Conservation (phyloP, 1,140 invertebrate genomes). For the Potamilus streckersoni region DNA sequence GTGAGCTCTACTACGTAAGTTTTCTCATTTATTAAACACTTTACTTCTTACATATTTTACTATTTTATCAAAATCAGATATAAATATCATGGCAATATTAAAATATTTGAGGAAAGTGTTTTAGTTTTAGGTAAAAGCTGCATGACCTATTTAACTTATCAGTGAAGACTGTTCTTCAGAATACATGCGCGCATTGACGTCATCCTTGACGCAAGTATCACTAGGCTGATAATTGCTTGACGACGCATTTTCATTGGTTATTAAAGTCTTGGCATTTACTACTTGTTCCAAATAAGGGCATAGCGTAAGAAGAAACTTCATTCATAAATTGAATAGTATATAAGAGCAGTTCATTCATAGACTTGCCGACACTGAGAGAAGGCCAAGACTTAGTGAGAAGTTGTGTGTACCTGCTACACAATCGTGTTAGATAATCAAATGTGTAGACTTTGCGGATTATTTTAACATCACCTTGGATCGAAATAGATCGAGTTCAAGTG, state of each 20-base stretch:
- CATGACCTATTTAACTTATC: conserved; percentile 45
- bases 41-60: conserved; percentile 32
- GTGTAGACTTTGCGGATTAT: conserved; percentile 21
- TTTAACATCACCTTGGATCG: conserved; percentile 42
- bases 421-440: conserved; percentile 22
- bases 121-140: conserved; percentile 16
- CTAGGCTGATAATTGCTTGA: conserved; percentile 25
- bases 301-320: conserved; percentile 70
- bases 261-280: conserved; percentile 47
- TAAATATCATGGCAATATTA: neutral
- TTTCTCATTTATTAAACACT: conserved; percentile 27
- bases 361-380: conserved; percentile 61
- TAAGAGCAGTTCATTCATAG: conserved; percentile 56
- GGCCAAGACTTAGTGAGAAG: conserved; percentile 70
- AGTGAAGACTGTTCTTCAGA: conserved; percentile 24
- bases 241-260: conserved; percentile 66
- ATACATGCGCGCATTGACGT: conserved; percentile 48
- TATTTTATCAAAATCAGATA: neutral
- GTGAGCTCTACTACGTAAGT: conserved; percentile 36
- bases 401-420: conserved; percentile 37
- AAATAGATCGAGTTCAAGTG: conserved; percentile 27
- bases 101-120: neutral
- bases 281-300: conserved; percentile 68
- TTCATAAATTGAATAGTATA: conserved; percentile 72
- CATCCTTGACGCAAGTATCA: conserved; percentile 56